Percentiles rank a stretch among this genome's conserved stretches.
Conservation (phyloP, 2,888 invertebrate species). For the Eueremaeus valkanovi region DNA sequence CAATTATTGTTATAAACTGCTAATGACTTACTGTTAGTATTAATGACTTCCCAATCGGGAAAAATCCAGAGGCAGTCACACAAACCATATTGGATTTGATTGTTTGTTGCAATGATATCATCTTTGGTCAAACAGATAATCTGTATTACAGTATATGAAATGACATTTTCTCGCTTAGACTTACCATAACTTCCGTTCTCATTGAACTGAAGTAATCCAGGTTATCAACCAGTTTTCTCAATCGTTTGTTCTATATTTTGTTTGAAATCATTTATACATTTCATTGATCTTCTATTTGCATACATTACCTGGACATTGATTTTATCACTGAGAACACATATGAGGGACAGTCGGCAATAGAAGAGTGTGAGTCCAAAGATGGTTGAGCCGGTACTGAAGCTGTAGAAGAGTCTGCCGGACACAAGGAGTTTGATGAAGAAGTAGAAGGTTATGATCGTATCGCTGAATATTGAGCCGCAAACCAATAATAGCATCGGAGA, state of each 20-base stretch:
- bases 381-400: not conserved
- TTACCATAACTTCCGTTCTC: not conserved
- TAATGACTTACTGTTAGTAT: not conserved
- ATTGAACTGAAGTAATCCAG: not conserved
- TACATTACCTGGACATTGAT: not conserved
- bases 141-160: no score
- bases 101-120: not conserved
- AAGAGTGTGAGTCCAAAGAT: not conserved
- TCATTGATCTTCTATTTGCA: not conserved
- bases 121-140: no score
- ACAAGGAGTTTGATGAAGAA: not conserved
- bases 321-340: not conserved
- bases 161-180: no score
- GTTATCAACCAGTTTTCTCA: not conserved
- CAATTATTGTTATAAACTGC: not conserved
- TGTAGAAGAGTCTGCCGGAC: not conserved
- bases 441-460: not conserved
- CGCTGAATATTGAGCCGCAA: conserved; percentile 1
- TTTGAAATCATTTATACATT: no score
- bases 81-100: not conserved
- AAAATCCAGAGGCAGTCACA: conserved; percentile 10
- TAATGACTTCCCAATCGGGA: conserved; percentile 10
- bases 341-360: not conserved
- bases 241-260: not conserved
- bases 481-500: not conserved